A percentile compares a stretch with the other conserved stretches of the same genome.
Conservation (phyloP, 2,113 vertebrate species). For the Pangasianodon hypophthalmus region DNA sequence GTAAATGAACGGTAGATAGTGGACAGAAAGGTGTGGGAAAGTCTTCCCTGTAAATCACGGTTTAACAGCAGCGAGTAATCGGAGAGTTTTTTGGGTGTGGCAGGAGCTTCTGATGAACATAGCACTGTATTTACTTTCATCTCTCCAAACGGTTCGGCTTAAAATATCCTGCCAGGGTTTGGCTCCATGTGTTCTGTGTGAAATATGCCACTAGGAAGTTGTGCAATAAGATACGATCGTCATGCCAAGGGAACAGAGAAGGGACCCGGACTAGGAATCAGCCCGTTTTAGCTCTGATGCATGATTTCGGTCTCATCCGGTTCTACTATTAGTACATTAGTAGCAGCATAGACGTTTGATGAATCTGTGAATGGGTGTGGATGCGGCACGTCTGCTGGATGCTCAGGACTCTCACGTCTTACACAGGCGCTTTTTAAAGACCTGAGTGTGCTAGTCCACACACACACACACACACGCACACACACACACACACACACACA, state of each 20-base stretch:
- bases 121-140: conserved; percentile 59
- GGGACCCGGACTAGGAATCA: not conserved
- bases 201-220: conserved; percentile 56
- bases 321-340: not conserved
- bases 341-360: not conserved
- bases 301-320: conserved; percentile 32
- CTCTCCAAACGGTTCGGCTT: conserved; percentile 53
- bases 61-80: conserved; percentile 44
- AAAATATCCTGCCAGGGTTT: conserved; percentile 51
- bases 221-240: conserved; percentile 52
- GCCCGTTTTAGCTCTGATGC: conserved; percentile 8
- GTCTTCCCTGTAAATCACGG: conserved; percentile 15
- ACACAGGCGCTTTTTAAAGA: conserved; percentile 13
- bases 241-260: conserved; percentile 33
- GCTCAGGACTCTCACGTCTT: not conserved
- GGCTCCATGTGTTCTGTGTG: conserved; percentile 52
- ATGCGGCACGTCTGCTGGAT: not conserved
- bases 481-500: not conserved
- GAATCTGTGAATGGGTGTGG: conserved; percentile 25
- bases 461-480: not conserved
- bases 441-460: not conserved
- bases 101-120: conserved; percentile 51
- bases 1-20: conserved; percentile 8
- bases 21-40: conserved; percentile 27
- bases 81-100: conserved; percentile 55